Base-by-base conservation (phyloP, 2,113 vertebrate species). In the Pyxicephalus adspersus region DNA sequence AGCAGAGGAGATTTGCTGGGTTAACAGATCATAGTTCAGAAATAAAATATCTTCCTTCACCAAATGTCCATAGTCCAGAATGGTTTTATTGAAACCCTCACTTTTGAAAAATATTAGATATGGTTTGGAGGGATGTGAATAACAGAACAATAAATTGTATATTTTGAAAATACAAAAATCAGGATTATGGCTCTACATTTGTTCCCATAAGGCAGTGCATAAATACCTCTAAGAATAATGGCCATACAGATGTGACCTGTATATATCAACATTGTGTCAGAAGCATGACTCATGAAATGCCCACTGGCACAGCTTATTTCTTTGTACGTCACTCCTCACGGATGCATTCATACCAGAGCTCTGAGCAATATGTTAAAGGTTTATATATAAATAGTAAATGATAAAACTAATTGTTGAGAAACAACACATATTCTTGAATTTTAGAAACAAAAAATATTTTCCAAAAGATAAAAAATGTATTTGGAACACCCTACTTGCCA, bases 251-350 rank as follows among this genome's bases (percentile, higher is more conserved):
- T 72, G 68, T 72, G 68, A 55, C 68, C 68, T 23, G 3, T 45
- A 25, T 45, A 26, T 72, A 25, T 54, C 26, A 28, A 5, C 28
- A 72, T n/a, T 72, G 8, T 71, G 67, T 55, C 68, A 54, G 50
- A 17, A 52, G 54, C 8, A 71, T 71, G 38, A 71, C 67, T 71
- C 67, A 71, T 52, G 18, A 68, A 26, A 71, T 71, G 25, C 50
- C 67, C 50, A 19, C 23, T 71, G 67, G 50, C 38, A 68, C 22
- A 71, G 16, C 65, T 71, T 54, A 26, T 1, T n/a, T 54, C 38
- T 68, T 50, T 20, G 67, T 52, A 71, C 67, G 67, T 71, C 67
- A 71, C 20, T 15, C 22, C 17, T 52, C 31, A 20, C 23, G 52
- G 50, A 71, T 20, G 25, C 45, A 28, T 17, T 71, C 51, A 38